Conservation (phyloP, 30 jellyfish, hydroid and myxozoan genomes). For the Aurelia aurita region DNA sequence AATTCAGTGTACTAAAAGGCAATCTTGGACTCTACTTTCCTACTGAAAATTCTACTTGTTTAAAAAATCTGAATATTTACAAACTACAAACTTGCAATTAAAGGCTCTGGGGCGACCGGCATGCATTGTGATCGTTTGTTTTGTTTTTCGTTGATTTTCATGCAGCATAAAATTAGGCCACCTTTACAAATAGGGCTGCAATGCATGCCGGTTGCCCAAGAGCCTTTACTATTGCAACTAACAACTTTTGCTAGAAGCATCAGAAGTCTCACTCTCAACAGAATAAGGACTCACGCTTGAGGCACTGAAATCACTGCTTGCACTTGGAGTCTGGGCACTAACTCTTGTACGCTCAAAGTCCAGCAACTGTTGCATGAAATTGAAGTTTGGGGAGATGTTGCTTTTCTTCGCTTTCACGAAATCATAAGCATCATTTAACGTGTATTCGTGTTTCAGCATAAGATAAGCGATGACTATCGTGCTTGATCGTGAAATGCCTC, state of each 20-base stretch:
- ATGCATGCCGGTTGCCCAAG: too few species aligned
- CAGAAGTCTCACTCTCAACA: constrained; percentile 55
- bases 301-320: constrained; percentile 54
- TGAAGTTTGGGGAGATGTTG: constrained; percentile 97
- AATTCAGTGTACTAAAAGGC: too few species aligned
- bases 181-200: too few species aligned
- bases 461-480: constrained; percentile 94
- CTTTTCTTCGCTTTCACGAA: constrained; percentile 87
- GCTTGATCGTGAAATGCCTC: constrained; percentile 98
- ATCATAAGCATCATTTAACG: constrained; percentile 95
- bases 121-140: too few species aligned
- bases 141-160: too few species aligned
- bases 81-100: too few species aligned
- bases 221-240: too few species aligned
- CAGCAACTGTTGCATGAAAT: constrained; percentile 97
- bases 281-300: constrained; percentile 66
- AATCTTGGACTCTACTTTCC: too few species aligned
- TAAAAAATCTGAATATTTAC: too few species aligned
- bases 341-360: constrained; percentile 86
- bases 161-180: too few species aligned
- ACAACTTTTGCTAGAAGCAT: constrained; percentile 30
- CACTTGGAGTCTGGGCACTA: constrained; percentile 66
- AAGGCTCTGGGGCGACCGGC: too few species aligned
- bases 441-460: constrained; percentile 84
- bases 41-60: too few species aligned